Conservation (phyloP, 1,140 invertebrate species). For the Cydia fagiglandana region DNA sequence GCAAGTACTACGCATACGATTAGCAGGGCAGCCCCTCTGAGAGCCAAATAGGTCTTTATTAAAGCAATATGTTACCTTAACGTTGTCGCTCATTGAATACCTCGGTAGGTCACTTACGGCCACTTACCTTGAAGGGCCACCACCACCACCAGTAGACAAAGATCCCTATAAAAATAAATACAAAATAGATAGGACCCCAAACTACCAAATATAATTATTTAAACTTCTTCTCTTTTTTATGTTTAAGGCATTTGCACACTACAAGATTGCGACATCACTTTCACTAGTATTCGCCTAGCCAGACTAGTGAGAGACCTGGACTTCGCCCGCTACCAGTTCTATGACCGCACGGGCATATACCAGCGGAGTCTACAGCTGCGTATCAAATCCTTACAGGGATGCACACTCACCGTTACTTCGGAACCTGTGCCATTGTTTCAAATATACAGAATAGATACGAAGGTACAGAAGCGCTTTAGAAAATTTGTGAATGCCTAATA, state of each 20-base stretch:
- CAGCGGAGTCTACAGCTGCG: constrained; percentile 72
- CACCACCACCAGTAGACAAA: too few relatives aligned
- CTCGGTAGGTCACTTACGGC: too few relatives aligned
- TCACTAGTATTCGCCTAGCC: constrained; percentile 85
- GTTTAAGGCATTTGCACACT: constrained; percentile 83
- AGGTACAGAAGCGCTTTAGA: constrained; percentile 71
- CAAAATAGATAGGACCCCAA: background rate
- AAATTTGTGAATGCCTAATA: too few relatives aligned
- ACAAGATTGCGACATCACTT: constrained; percentile 84
- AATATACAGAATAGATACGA: constrained; percentile 83
- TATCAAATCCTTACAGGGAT: constrained; percentile 82
- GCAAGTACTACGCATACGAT: too few relatives aligned
- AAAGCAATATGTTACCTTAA: too few relatives aligned
- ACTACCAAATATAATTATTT: background rate
- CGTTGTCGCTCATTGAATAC: too few relatives aligned
- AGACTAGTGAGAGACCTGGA: constrained; percentile 86
- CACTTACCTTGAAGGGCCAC: too few relatives aligned
- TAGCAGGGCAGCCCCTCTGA: too few relatives aligned
- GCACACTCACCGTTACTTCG: constrained; percentile 80
- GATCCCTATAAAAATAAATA: too few relatives aligned
- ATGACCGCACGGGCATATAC: constrained; percentile 81
- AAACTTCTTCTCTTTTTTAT: background rate
- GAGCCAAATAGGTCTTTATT: too few relatives aligned
- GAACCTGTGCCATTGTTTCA: constrained; percentile 82
- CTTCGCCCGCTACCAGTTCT: constrained; percentile 85